These are phyloP conservation scores for Platalea minor DNA, from an alignment of 2,797 vertebrate species.

Conservation along the genomic window DNA sequence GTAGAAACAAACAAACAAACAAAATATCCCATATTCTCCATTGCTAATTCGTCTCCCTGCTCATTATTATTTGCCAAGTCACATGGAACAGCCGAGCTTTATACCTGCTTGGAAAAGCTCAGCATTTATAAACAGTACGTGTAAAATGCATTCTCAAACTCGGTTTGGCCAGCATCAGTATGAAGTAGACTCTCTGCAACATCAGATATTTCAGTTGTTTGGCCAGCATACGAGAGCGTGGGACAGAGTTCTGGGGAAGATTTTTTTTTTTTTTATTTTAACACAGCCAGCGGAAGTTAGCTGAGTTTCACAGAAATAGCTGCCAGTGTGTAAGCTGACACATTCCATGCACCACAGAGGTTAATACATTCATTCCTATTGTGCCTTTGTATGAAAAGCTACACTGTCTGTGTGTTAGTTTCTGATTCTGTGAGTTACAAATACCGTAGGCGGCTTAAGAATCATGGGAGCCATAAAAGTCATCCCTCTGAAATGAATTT, in stretches of 20 bases:
- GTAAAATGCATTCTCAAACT: neutral
- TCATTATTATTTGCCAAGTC: neutral
- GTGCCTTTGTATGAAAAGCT: slow-evolving; percentile 56
- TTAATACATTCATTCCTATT: slow-evolving; percentile 67
- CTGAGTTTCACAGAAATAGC: slow-evolving; percentile 53
- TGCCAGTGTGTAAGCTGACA: slow-evolving; percentile 66
- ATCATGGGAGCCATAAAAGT: slow-evolving; percentile 30
- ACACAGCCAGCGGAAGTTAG: slow-evolving; percentile 47
- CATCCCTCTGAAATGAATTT: slow-evolving; percentile 41
- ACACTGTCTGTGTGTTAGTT: slow-evolving; percentile 29
- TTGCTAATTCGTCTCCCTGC: neutral
- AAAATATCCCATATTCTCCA: neutral
- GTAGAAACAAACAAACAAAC: neutral
- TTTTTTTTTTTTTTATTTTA: neutral
- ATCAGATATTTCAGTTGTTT: slow-evolving; percentile 33
- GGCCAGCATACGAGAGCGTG: neutral
- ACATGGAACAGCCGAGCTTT: neutral
- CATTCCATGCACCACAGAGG: slow-evolving; percentile 59
- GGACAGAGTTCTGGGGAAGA: slow-evolving; percentile 6
- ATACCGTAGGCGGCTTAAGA: slow-evolving; percentile 28
- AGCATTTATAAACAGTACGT: neutral
- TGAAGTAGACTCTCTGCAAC: neutral
- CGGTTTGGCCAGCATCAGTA: neutral
- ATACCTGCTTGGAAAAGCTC: slow-evolving; percentile 34
- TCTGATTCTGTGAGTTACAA: slow-evolving; percentile 63